These are phyloP conservation scores for Emmelina monodactyla DNA, from an alignment of 2,888 invertebrate genomes.

Conservation along the genomic window DNA sequence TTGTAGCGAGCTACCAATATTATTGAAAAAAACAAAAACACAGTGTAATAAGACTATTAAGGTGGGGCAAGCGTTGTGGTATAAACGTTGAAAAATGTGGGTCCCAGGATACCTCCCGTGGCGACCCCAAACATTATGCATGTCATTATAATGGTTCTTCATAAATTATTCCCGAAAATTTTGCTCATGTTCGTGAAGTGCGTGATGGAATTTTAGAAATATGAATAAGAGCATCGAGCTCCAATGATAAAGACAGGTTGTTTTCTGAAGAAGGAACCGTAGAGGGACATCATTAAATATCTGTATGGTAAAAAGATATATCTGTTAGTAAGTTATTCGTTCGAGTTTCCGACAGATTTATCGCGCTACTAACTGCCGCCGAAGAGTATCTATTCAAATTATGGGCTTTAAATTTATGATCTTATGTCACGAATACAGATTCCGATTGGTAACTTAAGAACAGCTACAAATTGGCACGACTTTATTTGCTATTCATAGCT, in stretches of 20 bases:
- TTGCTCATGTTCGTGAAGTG: too few species aligned
- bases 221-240: too few species aligned
- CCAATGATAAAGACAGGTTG: too few species aligned
- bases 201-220: too few species aligned
- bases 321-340: too few species aligned
- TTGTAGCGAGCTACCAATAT: slow-evolving; percentile 23
- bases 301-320: too few species aligned
- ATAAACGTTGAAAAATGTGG: slow-evolving; percentile 57
- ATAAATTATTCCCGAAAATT: too few species aligned
- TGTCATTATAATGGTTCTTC: too few species aligned
- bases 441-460: background rate
- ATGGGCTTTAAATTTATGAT: slow-evolving; percentile 25
- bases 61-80: slow-evolving; percentile 26
- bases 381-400: slow-evolving; percentile 33
- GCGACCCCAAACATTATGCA: slow-evolving; percentile 54
- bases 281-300: too few species aligned
- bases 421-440: slow-evolving; percentile 18
- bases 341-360: slow-evolving; percentile 31
- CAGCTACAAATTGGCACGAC: too few species aligned
- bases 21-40: slow-evolving; percentile 47
- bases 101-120: slow-evolving; percentile 28
- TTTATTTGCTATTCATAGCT: too few species aligned
- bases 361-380: slow-evolving; percentile 33
- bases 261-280: too few species aligned
- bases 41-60: slow-evolving; percentile 46